Evolutionary conservation across 2,888 invertebrate species (phyloP).

Genomic region (Caenorhabditis wallacei): DNA sequence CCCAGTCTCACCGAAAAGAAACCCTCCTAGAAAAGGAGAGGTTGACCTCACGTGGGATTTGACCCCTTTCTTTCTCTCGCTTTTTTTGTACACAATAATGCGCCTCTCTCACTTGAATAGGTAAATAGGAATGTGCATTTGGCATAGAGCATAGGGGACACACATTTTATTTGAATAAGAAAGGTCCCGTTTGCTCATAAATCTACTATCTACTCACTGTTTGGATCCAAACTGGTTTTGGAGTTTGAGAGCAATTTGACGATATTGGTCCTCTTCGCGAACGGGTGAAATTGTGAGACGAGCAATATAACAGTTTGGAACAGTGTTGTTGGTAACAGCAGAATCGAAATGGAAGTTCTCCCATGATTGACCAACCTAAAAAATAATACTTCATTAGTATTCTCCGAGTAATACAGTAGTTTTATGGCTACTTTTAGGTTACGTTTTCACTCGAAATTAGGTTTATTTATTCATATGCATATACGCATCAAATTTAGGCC

Average conservation of each 20-base stretch:
- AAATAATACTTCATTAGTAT: background rate
- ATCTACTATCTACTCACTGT: constrained; percentile 63
- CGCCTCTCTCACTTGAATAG: constrained; percentile 53
- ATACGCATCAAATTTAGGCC: constrained; percentile 51
- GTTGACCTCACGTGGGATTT: constrained; percentile 62
- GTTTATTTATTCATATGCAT: constrained; percentile 51
- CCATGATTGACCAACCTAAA: constrained; percentile 80
- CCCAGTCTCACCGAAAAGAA: constrained; percentile 35
- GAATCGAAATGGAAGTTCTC: constrained; percentile 82
- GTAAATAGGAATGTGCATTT: constrained; percentile 56
- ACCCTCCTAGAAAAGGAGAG: constrained; percentile 24
- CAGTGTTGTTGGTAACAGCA: constrained; percentile 80
- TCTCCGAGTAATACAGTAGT: background rate
- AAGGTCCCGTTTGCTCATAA: constrained; percentile 41
- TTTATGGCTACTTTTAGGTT: constrained; percentile 6
- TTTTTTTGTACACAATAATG: constrained; percentile 48
- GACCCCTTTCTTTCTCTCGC: constrained; percentile 34
- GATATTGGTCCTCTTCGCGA: constrained; percentile 80
- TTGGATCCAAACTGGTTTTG: constrained; percentile 79
- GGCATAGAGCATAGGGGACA: constrained; percentile 27
- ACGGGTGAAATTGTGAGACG: constrained; percentile 79
- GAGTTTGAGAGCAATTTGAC: constrained; percentile 80
- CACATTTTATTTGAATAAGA: constrained; percentile 50
- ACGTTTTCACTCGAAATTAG: constrained; percentile 18
- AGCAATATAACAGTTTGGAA: constrained; percentile 81